Percentiles rank a stretch among this genome's conserved stretches.
Conservation (phyloP, 2,113 vertebrate species). For the Platycercus adscitus region DNA sequence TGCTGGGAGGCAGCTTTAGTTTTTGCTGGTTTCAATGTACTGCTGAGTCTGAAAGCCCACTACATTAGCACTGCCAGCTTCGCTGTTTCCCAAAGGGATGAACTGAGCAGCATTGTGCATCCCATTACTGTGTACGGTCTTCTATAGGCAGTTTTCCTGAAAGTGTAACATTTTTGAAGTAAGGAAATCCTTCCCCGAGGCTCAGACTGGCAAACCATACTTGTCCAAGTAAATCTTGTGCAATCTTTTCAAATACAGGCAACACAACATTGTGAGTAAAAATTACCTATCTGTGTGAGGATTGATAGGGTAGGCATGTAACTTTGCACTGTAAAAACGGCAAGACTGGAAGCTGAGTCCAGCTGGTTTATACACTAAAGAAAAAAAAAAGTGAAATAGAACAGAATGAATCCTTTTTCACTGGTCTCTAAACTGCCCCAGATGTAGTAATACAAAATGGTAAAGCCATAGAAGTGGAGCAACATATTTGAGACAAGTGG, state of each 20-base stretch:
- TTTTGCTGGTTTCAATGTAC: not conserved
- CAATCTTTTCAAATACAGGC: not conserved
- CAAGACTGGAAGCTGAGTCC: not conserved
- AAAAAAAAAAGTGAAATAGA: not conserved
- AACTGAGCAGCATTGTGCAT: not conserved
- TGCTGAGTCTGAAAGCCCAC: not conserved
- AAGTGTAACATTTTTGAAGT: not conserved
- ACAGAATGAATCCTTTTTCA: not conserved
- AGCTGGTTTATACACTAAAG: not conserved
- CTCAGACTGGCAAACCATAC: not conserved
- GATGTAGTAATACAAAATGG: not conserved
- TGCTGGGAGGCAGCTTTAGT: not conserved
- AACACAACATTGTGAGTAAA: not conserved
- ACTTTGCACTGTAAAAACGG: not conserved
- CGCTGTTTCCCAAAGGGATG: not conserved
- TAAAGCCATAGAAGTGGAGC: not conserved
- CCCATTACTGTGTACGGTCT: rapidly evolving
- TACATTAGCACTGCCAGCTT: not conserved
- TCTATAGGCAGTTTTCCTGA: rapidly evolving
- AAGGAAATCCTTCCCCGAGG: not conserved
- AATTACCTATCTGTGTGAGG: not conserved
- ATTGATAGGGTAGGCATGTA: not conserved
- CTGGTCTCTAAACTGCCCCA: not conserved
- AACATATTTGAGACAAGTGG: not conserved
- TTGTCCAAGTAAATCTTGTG: not conserved